Evolutionary conservation across 2,797 vertebrate genomes (phyloP), one percentile per base, ranked within the genome.

Genomic region (Chiroxiphia lanceolata): DNA sequence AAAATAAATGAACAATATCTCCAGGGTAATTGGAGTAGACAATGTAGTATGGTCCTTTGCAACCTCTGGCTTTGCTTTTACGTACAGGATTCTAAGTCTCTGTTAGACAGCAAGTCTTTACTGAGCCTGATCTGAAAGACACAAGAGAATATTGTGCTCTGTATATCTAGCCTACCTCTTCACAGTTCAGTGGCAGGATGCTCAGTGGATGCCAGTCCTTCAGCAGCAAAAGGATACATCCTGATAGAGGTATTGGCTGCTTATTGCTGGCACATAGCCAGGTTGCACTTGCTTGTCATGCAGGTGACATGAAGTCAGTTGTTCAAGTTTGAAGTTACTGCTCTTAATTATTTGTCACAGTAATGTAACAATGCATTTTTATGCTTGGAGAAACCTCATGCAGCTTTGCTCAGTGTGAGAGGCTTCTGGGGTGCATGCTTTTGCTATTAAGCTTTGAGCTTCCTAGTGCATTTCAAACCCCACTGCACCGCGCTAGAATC

Each of bases 401-500:
- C 7, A 23, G 26, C 47, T 68, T 36, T 72, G 9, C 25, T 93
- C 2, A 10, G 31, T 23, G 40, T 6, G 13, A 31, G 40, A 27
- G 31, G 16, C 31, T 36, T 20, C 0, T n/a, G 21, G 27, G 17
- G 33, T 54, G 13, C 5, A 0, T 48, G 11, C 20, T 64, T 33
- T 64, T 33, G 60, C 38, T 61, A 29, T 22, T 44, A 44, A 44
- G 14, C 13, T 47, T 44, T 23, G 27, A 64, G 33, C 23, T 74
- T 60, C 10, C 36, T 29, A 8, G 29, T 71, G 13, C 19, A 7
- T 51, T 29, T 72, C 44, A 53, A 67, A 54, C 20, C 22, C 29
- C 0, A 3, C 38, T 51, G 22, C 19, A 13, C 53, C 11, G 5
- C 0, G 0, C 44, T 25, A 29, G 44, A 31, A 18, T 15, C 33